Conservation (phyloP, 2,888 invertebrate genomes). For the Drosophila picticornis region DNA sequence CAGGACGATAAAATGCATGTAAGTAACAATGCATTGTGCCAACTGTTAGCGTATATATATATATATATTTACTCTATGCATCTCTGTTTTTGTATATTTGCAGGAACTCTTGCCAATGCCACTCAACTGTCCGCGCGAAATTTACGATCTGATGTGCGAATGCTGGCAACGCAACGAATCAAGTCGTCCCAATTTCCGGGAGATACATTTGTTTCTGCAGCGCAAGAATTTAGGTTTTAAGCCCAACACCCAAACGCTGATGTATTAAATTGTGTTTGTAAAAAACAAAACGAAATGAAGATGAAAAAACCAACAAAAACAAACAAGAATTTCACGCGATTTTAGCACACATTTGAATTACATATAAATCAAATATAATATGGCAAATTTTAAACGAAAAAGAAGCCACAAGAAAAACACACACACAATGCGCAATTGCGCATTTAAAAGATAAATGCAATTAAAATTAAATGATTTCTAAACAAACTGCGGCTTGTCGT, state of each 20-base stretch:
- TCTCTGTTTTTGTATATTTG: slow-evolving; percentile 8
- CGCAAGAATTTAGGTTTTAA: slow-evolving; percentile 89
- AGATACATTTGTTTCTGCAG: slow-evolving; percentile 94
- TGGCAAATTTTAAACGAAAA: slow-evolving; percentile 28
- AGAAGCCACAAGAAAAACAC: slow-evolving; percentile 13
- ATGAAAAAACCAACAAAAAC: neutral
- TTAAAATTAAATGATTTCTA: slow-evolving; percentile 41
- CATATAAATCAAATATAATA: slow-evolving; percentile 47
- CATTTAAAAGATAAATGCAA: slow-evolving; percentile 55
- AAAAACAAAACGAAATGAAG: neutral
- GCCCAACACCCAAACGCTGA: slow-evolving; percentile 80
- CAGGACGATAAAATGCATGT: slow-evolving; percentile 90
- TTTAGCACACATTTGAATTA: slow-evolving; percentile 52
- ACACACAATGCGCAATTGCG: slow-evolving; percentile 48
- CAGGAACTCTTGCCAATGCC: slow-evolving; percentile 89
- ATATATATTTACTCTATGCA: neutral
- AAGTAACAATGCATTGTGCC: slow-evolving; percentile 77
- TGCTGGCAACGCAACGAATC: slow-evolving; percentile 93
- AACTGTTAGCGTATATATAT: neutral
- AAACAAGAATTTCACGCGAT: slow-evolving; percentile 42
- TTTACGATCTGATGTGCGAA: slow-evolving; percentile 94
- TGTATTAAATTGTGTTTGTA: slow-evolving; percentile 67
- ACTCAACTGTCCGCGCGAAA: slow-evolving; percentile 92
- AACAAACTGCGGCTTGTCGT: slow-evolving; percentile 40
- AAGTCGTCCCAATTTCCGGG: slow-evolving; percentile 92